Evolutionary conservation across 2,797 vertebrate genomes (phyloP), one percentile per base, ranked within the genome.

Genomic region (Columba guinea): DNA sequence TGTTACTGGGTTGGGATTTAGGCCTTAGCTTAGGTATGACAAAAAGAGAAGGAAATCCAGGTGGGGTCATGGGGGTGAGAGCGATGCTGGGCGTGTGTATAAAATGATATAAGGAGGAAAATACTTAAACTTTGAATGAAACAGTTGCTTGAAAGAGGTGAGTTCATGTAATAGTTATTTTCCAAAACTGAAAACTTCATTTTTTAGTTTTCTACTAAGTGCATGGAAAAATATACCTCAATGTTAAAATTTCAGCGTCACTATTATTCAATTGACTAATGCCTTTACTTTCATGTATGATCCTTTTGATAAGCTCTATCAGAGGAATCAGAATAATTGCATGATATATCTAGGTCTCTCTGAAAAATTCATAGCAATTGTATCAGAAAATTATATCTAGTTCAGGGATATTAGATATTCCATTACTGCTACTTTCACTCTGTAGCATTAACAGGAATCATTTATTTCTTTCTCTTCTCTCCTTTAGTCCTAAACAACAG

Each of bases 401-500:
- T 94, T 95, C 83, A 79, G 71, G 34, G 52, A 68, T 83, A n/a
- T 91, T 86, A 93, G 49, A 26, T 87, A 76, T 34, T 85, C 51
- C 52, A 51, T 90, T 94, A 64, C 37, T 94, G 55, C 39, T 85
- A n/a, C 59, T 78, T 73, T 39, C 55, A 64, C 9, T 41, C 27
- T 49, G 39, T 32, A 58, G 28, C 83, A 30, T 69, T 86, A 83
- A 37, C 69, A 67, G 78, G 13, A 60, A 62, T 94, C 20, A 68
- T 68, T 85, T 32, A 2, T 67, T 86, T 81, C 17, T 75, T 64
- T 89, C 51, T 93, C 53, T 93, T 86, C 59, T 92, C 39, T 52
- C 37, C 71, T 67, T 67, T 89, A 99, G 99, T 85, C 99, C 99
- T 20, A 99, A 99, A 97, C 99, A 99, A 94, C 99, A 99, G 96